Evolutionary conservation across 2,888 invertebrate genomes (phyloP), one percentile per base, ranked within the genome.

Genomic region (Diogma glabrata): DNA sequence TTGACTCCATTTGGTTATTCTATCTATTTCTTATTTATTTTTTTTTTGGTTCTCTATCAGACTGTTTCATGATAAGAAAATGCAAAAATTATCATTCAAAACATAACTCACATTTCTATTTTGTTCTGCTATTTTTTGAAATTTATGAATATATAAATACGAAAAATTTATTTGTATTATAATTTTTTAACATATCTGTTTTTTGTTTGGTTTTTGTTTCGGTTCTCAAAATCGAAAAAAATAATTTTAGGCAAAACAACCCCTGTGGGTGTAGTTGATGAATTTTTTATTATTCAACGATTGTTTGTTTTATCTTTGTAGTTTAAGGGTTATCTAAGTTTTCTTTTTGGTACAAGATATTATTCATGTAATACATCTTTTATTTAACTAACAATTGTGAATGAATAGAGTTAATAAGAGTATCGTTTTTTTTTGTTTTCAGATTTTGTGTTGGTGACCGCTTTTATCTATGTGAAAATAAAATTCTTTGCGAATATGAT

Each of bases 361-460:
- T 8, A 12, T 24, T 7, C 24, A 24, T 24, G 9, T 24, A 24
- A 24, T 24, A n/a, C 43, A 22, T 43, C 23, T 22, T 22, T 7
- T 43, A 19, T 43, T 43, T 28, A 14, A 14, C 8, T 12, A 20
- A 20, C 19, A 22, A 22, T 22, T 40, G 8, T 8, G 14, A 8
- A 40, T 20, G 40, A 19, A 20, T 10, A 5, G 22, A 22, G n/a
- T 43, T 22, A 46, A 46, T 26, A 24, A 24, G 16, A 10, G 23
- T n/a, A n/a, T 45, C 2, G 9, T 36, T 14, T 12, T 14, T 14
- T 36, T 4, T 17, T 55, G 56, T 57, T 52, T 73, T 10, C 79
- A 96, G 96, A 76, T 96, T 95, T 74, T 96, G 96, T 72, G 94
- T 96, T 40, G 96, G 96, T 26, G 96, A 96, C 71, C 82, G 92